These are phyloP conservation scores for Leucoraja erinaceus DNA, from an alignment of 2,113 vertebrate genomes.

Conservation along the genomic window DNA sequence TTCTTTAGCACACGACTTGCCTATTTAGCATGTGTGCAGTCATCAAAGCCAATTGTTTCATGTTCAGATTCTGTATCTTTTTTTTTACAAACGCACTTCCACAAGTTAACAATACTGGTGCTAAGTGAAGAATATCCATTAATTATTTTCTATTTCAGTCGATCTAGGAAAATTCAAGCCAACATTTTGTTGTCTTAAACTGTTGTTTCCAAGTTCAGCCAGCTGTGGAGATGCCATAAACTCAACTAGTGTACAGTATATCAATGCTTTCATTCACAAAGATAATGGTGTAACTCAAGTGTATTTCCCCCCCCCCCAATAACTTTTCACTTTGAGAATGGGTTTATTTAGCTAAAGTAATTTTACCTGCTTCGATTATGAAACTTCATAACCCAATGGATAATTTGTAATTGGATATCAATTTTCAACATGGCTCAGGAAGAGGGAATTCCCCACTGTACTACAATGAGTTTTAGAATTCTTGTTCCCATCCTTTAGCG, in stretches of 20 bases:
- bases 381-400: background rate
- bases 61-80: background rate
- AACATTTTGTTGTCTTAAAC: background rate
- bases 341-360: background rate
- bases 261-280: background rate
- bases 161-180: background rate
- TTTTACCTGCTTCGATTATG: background rate
- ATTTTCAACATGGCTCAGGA: background rate
- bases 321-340: background rate
- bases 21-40: background rate
- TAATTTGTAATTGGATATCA: background rate
- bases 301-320: background rate
- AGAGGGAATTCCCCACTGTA: background rate
- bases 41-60: background rate
- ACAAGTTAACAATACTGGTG: background rate
- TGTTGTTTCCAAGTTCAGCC: background rate
- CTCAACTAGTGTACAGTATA: background rate
- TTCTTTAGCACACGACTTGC: background rate
- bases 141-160: background rate
- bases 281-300: background rate
- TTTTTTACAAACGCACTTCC: background rate
- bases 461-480: background rate
- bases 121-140: background rate
- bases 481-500: background rate
- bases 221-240: no score